phyloP scores from a whole-genome alignment of 2,113 vertebrate genomes.

The Stictonetta naevosa region DNA sequence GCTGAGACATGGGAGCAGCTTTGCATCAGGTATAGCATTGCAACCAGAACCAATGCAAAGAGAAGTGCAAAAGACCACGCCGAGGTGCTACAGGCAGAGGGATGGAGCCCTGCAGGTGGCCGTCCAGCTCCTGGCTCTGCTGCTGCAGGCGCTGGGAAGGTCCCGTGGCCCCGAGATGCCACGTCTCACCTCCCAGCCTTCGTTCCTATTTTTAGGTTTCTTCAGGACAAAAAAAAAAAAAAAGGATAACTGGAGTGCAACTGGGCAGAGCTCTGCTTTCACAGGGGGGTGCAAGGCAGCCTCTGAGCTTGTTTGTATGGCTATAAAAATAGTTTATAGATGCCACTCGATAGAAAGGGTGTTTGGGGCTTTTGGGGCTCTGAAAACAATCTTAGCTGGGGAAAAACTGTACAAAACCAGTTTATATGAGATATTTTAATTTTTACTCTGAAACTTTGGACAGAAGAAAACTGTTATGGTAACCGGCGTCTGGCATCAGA shows the following conservation, averaged over 20 bases:
- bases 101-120: rapidly evolving
- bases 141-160: neutral
- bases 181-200: neutral
- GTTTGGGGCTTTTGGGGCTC: neutral
- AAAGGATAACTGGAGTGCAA: neutral
- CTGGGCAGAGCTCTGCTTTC: neutral
- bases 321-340: neutral
- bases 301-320: neutral
- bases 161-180: neutral
- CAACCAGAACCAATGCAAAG: neutral
- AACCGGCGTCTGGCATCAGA: neutral
- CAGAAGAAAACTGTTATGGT: neutral
- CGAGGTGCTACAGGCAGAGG: neutral
- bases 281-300: neutral
- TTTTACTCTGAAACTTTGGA: neutral
- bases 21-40: neutral
- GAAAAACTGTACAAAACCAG: neutral
- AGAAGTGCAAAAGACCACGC: neutral
- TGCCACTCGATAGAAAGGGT: neutral
- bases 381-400: neutral
- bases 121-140: neutral
- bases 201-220: neutral
- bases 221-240: neutral
- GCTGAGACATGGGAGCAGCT: neutral
- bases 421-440: neutral